Evolutionary conservation across 2,888 invertebrate genomes (phyloP), one percentile per base, ranked within the genome.

Genomic region (Chelonus formosanus): DNA sequence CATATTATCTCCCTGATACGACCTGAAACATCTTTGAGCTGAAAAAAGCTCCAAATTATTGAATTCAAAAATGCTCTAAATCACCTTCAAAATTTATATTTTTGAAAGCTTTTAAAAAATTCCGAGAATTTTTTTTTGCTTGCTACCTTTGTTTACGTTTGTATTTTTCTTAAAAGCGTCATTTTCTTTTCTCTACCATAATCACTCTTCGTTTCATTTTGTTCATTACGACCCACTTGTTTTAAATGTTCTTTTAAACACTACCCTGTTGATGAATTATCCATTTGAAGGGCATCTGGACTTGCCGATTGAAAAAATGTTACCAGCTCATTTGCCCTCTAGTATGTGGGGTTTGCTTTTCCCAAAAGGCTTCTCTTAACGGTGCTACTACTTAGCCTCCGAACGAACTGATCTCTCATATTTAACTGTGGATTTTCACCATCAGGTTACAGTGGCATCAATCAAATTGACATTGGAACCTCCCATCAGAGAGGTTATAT

Each of bases 331-430:
- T 59, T 35, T 31, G 58, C 65, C 44, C 47, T 10, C 10, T 47
- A 10, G 7, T 65, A 61, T 3, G 61, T 58, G 8, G 55, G 50
- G 44, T 65, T 57, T 7, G 36, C 31, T 45, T 68, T 54, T 2
- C 62, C 65, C 5, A 68, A 57, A 7, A 65, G 48, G 0, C 63
- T 56, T 43, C 65, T 65, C 35, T 62, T 57, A 0, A 63, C 53
- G 3, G 62, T 58, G 5, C 36, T 43, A 10, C 54, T 65, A 2
- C 55, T 6, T 5, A 67, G 50, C 7, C 67, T 63, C 55, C 63
- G 63, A 2, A 67, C 60, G 36, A 67, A 54, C 31, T 67, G 58
- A 35, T 67, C 63, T 10, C 67, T 36, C 3, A 67, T 36, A 8
- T 48, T 43, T 3, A 32, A 44, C 6, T 65, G 47, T 40, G 64